Conservation (phyloP, 2,797 vertebrate species). For the Lacerta agilis region DNA sequence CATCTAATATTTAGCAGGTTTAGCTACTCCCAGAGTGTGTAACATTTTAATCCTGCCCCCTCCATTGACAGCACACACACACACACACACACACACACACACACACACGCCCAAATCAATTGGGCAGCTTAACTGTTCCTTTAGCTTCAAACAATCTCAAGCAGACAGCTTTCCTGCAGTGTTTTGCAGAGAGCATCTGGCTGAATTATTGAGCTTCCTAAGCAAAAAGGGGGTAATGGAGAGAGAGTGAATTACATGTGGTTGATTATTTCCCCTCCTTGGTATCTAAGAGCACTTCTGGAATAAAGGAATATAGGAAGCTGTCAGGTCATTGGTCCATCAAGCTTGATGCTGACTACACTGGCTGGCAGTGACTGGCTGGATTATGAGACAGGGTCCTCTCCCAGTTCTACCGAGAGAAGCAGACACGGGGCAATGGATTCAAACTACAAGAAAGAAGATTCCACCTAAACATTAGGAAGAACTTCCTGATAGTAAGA, state of each 20-base stretch:
- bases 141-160: constrained; percentile 32
- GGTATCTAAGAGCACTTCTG: not conserved
- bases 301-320: not conserved
- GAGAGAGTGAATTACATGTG: not conserved
- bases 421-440: no score
- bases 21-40: constrained; percentile 43
- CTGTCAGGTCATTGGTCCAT: no score
- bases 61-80: constrained; percentile 35
- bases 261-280: not conserved
- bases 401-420: no score
- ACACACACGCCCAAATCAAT: constrained; percentile 5
- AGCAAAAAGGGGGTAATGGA: not conserved
- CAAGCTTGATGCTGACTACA: no score
- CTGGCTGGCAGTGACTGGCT: no score
- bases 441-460: no score
- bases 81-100: not conserved
- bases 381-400: no score
- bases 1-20: constrained; percentile 63
- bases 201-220: not conserved
- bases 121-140: constrained; percentile 37
- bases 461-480: no score
- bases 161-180: not conserved
- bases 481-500: no score
- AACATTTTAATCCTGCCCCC: constrained; percentile 63
- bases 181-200: not conserved